Percentiles rank a stretch among this genome's conserved stretches.
These are phyloP conservation scores for Acronicta psi DNA, from an alignment of 2,888 invertebrate genomes.

Conservation along the genomic window DNA sequence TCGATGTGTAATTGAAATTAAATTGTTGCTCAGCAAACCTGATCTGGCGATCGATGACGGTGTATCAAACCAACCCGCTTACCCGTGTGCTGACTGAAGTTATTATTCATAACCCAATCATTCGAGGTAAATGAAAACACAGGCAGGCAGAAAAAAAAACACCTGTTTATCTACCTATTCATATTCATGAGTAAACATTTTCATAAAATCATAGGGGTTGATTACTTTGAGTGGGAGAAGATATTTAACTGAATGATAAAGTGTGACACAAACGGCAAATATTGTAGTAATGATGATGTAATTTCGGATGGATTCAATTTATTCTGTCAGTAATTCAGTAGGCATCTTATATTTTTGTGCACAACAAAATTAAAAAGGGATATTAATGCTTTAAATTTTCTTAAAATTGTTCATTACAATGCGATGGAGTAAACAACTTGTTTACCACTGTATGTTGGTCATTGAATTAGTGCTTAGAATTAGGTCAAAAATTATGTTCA, in stretches of 20 bases:
- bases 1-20: conserved; percentile 35
- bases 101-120: conserved; percentile 46
- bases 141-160: conserved; percentile 21
- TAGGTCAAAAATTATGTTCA: no score
- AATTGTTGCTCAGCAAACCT: conserved; percentile 20
- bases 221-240: conserved; percentile 7
- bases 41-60: conserved; percentile 9
- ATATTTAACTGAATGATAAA: conserved; percentile 1
- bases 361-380: no score
- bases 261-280: not conserved
- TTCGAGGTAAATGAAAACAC: conserved; percentile 38
- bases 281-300: not conserved
- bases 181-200: conserved; percentile 37
- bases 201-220: conserved; percentile 14
- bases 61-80: conserved; percentile 7
- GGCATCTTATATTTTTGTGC: no score
- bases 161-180: conserved; percentile 23
- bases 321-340: no score
- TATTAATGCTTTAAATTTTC: no score
- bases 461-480: not conserved
- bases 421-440: not conserved
- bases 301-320: not conserved
- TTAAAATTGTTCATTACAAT: no score
- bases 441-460: not conserved
- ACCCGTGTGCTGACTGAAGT: not conserved